phyloP scores from a whole-genome alignment of 2,113 vertebrate genomes.

The Nipponia nippon region DNA sequence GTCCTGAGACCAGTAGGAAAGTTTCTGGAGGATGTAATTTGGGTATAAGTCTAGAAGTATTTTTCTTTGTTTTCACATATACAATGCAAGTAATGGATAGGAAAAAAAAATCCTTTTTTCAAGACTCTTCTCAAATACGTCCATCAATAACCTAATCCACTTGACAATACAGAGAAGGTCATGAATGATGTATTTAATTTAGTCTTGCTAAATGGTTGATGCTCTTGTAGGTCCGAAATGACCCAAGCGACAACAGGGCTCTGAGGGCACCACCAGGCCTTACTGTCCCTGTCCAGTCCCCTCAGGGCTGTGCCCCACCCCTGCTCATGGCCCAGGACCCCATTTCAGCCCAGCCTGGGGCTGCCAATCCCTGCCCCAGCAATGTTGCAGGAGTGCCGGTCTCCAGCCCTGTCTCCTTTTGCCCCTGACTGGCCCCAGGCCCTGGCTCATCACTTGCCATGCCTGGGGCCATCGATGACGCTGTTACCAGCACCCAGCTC shows the following conservation, averaged over 20 bases:
- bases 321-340: neutral
- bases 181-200: neutral
- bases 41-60: neutral
- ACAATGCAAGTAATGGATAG: neutral
- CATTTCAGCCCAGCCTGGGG: neutral
- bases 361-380: neutral
- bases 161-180: neutral
- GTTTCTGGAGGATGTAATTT: neutral
- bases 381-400: accelerated
- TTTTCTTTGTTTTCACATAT: neutral
- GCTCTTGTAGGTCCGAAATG: neutral
- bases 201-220: neutral
- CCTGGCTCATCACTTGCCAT: neutral
- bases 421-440: neutral
- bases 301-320: neutral
- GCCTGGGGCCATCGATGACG: accelerated
- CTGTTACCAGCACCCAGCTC: neutral
- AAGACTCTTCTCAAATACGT: neutral
- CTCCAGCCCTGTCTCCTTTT: neutral
- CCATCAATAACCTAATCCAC: neutral
- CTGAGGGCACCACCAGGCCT: neutral
- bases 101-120: neutral
- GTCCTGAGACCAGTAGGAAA: neutral
- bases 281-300: neutral
- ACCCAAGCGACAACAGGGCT: neutral